Evolutionary conservation across 1,140 invertebrate species (phyloP).

Genomic region (silkworm (Bombyx mori)): ASM3026992v2 NC_085124.1:4150501-4151000

Average conservation of each 20-base stretch:
- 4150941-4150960: too few species aligned
- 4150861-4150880: background rate
- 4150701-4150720: background rate
- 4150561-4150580: too few species aligned
- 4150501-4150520: too few species aligned
- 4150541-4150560: background rate
- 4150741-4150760: constrained; percentile 6
- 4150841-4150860: background rate
- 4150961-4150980: too few species aligned
- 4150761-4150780: constrained; percentile 5
- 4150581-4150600: too few species aligned
- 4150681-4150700: background rate
- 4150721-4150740: constrained; percentile 7
- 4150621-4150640: background rate
- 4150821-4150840: background rate
- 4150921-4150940: too few species aligned
- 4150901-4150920: too few species aligned
- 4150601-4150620: too few species aligned
- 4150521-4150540: background rate
- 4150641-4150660: background rate
- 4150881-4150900: too few species aligned
- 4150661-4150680: background rate
- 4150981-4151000: too few species aligned
- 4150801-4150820: background rate
- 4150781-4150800: background rate